These are phyloP conservation scores for Trigoniulus corallinus DNA, from an alignment of 1,140 invertebrate species.

Conservation along the genomic window DNA sequence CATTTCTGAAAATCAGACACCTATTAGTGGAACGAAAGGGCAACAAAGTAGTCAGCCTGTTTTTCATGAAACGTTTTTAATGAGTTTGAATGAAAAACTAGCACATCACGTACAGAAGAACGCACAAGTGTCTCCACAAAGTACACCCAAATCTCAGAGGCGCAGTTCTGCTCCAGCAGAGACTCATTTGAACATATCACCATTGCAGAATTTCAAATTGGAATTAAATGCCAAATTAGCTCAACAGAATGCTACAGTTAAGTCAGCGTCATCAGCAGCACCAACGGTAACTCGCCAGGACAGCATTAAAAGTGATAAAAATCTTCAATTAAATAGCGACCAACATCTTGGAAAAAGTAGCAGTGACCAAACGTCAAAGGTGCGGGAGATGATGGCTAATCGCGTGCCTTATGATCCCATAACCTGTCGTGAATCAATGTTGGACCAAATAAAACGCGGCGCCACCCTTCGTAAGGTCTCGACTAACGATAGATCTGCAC, in stretches of 20 bases:
- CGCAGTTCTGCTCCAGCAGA: neutral
- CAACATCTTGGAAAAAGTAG: conserved; percentile 11
- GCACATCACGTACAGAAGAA: conserved; percentile 37
- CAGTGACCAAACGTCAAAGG: conserved; percentile 25
- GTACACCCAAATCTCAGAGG: conserved; percentile 2
- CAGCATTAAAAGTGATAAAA: too few species aligned
- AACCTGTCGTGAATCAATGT: conserved; percentile 44
- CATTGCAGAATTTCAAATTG: conserved; percentile 5
- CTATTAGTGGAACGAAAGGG: neutral
- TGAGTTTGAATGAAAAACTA: conserved; percentile 55
- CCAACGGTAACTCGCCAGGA: too few species aligned
- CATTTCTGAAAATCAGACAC: neutral
- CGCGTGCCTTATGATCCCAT: conserved; percentile 34
- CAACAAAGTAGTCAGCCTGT: too few species aligned
- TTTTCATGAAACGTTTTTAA: conserved; percentile 38
- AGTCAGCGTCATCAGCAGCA: conserved; percentile 5
- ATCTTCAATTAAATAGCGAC: too few species aligned
- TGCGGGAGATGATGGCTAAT: conserved; percentile 41
- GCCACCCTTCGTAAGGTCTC: conserved; percentile 52
- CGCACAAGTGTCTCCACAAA: conserved; percentile 16
- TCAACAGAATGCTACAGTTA: conserved; percentile 10
- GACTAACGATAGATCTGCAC: conserved; percentile 46
- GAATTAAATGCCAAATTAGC: conserved; percentile 18
- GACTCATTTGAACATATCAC: neutral
- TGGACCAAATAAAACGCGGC: conserved; percentile 79